These are phyloP conservation scores for Linyphia triangularis DNA, from an alignment of 2,888 invertebrate genomes.

Conservation along the genomic window DNA sequence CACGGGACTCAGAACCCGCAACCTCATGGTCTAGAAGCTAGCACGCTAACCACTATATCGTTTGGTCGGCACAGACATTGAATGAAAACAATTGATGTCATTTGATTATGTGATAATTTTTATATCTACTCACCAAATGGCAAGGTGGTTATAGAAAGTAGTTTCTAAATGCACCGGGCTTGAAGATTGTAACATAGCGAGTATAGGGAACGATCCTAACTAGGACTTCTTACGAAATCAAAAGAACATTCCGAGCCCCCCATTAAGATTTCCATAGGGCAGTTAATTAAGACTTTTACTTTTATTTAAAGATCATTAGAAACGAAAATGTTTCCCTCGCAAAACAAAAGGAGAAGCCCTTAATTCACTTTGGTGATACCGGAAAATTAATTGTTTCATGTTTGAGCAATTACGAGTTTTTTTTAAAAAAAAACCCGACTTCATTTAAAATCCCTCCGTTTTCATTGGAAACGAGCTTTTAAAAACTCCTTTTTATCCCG, in stretches of 20 bases:
- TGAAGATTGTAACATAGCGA: too few relatives aligned
- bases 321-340: slow-evolving; percentile 68
- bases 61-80: too few relatives aligned
- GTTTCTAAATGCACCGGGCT: too few relatives aligned
- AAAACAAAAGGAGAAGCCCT: slow-evolving; percentile 63
- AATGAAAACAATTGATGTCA: too few relatives aligned
- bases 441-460: slow-evolving; percentile 45
- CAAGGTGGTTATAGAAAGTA: too few relatives aligned
- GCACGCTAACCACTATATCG: too few relatives aligned
- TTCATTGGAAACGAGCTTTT: slow-evolving; percentile 3
- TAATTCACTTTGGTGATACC: slow-evolving; percentile 73
- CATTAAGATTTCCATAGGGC: slow-evolving; percentile 24
- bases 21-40: too few relatives aligned
- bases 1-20: too few relatives aligned
- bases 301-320: slow-evolving; percentile 75
- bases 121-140: too few relatives aligned
- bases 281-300: slow-evolving; percentile 64
- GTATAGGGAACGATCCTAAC: too few relatives aligned
- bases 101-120: too few relatives aligned
- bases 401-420: slow-evolving; percentile 71
- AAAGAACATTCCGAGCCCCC: slow-evolving; percentile 10
- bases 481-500: not conserved
- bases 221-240: too few relatives aligned
- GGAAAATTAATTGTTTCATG: slow-evolving; percentile 75
- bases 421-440: slow-evolving; percentile 52